phyloP scores from a whole-genome alignment of 2,888 invertebrate genomes.

The Dione vanillae region DNA sequence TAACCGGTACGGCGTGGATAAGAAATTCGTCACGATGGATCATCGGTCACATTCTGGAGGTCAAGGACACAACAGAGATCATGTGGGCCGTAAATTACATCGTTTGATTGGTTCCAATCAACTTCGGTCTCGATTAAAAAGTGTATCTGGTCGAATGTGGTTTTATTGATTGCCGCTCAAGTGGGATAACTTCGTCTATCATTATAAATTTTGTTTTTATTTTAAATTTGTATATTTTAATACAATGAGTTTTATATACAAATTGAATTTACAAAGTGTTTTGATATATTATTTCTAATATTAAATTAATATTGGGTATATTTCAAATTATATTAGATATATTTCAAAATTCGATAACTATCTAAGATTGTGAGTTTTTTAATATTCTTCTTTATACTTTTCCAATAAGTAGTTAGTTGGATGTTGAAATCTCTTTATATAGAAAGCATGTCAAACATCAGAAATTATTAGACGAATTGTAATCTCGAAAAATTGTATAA shows the following conservation, averaged over 20 bases:
- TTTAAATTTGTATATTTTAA: slow-evolving; percentile 4
- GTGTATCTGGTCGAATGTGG: slow-evolving; percentile 61
- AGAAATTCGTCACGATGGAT: slow-evolving; percentile 77
- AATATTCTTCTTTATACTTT: too few relatives aligned
- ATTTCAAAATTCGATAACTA: too few relatives aligned
- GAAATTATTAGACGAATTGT: too few relatives aligned
- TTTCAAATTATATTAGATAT: too few relatives aligned
- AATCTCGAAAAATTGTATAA: neutral
- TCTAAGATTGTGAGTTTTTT: too few relatives aligned
- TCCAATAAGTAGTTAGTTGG: too few relatives aligned
- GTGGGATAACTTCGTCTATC: slow-evolving; percentile 47
- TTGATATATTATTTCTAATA: too few relatives aligned
- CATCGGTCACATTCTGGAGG: slow-evolving; percentile 60
- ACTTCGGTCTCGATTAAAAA: slow-evolving; percentile 71
- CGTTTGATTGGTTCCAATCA: slow-evolving; percentile 81
- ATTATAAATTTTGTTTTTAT: slow-evolving; percentile 15
- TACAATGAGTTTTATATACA: neutral
- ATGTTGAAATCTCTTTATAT: neutral
- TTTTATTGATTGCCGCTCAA: slow-evolving; percentile 60
- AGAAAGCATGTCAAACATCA: too few relatives aligned
- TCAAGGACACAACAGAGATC: slow-evolving; percentile 66
- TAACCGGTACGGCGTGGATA: slow-evolving; percentile 72
- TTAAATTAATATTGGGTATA: too few relatives aligned
- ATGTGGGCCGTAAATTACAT: slow-evolving; percentile 73
- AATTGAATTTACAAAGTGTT: neutral